Conservation (phyloP, 2,888 invertebrate species). For the Deladenus siricidicola region DNA sequence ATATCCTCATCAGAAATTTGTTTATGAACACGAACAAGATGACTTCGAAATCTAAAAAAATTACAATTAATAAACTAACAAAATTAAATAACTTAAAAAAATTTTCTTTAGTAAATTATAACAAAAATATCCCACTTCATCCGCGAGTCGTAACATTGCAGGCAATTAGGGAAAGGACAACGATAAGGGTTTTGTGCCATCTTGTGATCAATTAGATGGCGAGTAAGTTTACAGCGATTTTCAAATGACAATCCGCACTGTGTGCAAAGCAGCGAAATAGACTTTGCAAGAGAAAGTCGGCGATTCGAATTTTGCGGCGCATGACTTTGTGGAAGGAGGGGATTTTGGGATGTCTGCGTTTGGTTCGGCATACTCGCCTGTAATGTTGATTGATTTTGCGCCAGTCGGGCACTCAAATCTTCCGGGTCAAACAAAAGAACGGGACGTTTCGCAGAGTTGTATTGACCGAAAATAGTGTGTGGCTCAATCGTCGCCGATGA, state of each 20-base stretch:
- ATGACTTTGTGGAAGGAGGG: no score
- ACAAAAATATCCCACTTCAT: constrained; percentile 6
- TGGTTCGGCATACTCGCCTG: no score
- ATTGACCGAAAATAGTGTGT: no score
- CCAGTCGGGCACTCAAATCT: no score
- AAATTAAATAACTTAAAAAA: no score
- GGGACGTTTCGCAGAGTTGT: no score
- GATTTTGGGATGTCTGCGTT: no score
- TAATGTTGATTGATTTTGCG: no score
- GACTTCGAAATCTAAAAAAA: background rate
- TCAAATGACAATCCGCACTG: constrained; percentile 12
- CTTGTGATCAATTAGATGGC: constrained; percentile 18
- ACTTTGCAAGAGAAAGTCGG: background rate
- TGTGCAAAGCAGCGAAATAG: constrained; percentile 2
- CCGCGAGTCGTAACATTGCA: constrained; percentile 12
- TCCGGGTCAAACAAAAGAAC: no score
- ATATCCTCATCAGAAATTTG: background rate
- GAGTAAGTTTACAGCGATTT: constrained; percentile 15
- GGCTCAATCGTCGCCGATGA: no score
- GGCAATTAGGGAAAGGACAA: constrained; percentile 14
- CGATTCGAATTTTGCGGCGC: background rate
- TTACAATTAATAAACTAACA: no score
- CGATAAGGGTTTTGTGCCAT: constrained; percentile 15
- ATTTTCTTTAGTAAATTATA: background rate
- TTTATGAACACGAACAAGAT: background rate